phyloP scores from a whole-genome alignment of 2,113 vertebrate species.

The Nyctibius bracteatus region DNA sequence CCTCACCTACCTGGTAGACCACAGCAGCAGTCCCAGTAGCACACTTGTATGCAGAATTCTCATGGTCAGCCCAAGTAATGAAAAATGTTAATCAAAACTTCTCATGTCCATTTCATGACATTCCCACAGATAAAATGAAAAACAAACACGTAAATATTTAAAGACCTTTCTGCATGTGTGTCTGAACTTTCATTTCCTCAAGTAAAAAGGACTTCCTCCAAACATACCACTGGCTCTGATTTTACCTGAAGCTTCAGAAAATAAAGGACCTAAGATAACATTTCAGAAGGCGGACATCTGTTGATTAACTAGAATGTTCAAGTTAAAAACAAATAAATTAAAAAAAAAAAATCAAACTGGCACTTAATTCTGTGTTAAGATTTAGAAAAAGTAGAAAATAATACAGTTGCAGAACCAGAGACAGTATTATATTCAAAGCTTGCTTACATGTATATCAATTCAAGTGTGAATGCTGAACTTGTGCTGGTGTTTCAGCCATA shows the following conservation, averaged over 20 bases:
- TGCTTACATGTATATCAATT: background rate
- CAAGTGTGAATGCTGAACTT: background rate
- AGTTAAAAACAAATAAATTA: background rate
- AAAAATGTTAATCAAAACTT: conserved; percentile 32
- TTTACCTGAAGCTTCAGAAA: background rate
- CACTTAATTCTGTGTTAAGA: background rate
- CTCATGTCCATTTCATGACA: background rate
- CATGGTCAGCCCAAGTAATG: background rate
- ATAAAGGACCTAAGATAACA: background rate
- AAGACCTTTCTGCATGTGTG: background rate
- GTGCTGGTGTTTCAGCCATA: background rate
- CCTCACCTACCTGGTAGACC: background rate
- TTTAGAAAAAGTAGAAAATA: background rate
- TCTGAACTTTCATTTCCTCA: background rate
- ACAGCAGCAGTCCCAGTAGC: background rate
- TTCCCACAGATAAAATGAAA: background rate
- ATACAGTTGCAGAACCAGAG: background rate
- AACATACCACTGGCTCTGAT: background rate
- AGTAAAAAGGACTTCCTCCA: background rate
- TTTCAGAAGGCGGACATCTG: background rate
- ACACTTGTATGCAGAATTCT: background rate
- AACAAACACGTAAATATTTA: conserved; percentile 11
- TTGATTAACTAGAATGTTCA: background rate
- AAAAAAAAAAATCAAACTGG: background rate
- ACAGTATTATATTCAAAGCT: background rate